phyloP scores from a whole-genome alignment of 2,888 invertebrate genomes.

The Parnassius glacialis region DNA sequence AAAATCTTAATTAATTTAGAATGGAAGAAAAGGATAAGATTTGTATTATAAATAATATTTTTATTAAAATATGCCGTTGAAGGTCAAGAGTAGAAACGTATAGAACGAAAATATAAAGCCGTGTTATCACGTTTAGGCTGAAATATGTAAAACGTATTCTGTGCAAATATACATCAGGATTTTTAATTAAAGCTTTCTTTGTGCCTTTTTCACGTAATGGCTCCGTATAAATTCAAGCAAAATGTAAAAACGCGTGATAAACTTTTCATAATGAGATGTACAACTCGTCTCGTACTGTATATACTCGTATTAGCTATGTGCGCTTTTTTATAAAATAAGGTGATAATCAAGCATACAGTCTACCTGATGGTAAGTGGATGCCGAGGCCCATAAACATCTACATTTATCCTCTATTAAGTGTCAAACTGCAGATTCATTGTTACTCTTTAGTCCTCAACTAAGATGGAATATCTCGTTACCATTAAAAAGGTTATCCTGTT shows the following conservation, averaged over 20 bases:
- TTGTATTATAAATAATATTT: not conserved
- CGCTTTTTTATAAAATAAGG: too few species aligned
- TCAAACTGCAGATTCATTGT: too few species aligned
- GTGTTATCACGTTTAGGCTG: too few species aligned
- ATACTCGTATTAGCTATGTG: not conserved
- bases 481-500: too few species aligned
- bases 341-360: too few species aligned
- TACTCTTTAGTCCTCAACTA: too few species aligned
- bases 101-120: not conserved
- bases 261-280: slow-evolving; percentile 6
- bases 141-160: not conserved
- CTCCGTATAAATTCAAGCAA: slow-evolving; percentile 1
- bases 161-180: too few species aligned
- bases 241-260: slow-evolving; percentile 2
- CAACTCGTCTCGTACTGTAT: slow-evolving; percentile 3
- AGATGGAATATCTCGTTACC: too few species aligned
- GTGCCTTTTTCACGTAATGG: not conserved
- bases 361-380: too few species aligned
- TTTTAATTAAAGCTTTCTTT: not conserved
- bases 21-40: not conserved
- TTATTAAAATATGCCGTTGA: not conserved
- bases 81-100: not conserved
- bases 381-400: too few species aligned
- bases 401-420: too few species aligned
- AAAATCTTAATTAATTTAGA: not conserved